A percentile compares a stretch with the other conserved stretches of the same genome.
Conservation (phyloP, 1,140 invertebrate genomes). For the Eupristina koningsbergeri region DNA sequence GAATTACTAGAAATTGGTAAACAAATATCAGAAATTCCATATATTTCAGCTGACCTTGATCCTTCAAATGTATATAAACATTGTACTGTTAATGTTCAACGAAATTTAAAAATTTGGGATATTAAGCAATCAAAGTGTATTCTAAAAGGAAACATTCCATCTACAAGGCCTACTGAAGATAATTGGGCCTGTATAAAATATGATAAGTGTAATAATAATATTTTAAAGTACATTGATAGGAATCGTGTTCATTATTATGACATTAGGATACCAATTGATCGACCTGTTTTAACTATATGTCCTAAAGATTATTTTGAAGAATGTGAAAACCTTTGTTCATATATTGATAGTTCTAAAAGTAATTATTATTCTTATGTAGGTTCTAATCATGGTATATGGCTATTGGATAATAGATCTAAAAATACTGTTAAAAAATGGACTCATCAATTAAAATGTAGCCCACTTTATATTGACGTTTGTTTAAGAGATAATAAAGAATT, state of each 20-base stretch:
- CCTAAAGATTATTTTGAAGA: constrained; percentile 63
- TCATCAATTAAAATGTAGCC: constrained; percentile 67
- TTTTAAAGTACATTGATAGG: constrained; percentile 64
- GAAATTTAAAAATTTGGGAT: constrained; percentile 62
- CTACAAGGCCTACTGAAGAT: constrained; percentile 55
- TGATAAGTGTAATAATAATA: constrained; percentile 57
- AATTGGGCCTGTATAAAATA: constrained; percentile 66
- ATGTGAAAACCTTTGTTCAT: constrained; percentile 64
- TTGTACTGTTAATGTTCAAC: constrained; percentile 60
- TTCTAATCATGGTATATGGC: constrained; percentile 63
- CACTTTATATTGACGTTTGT: constrained; percentile 57
- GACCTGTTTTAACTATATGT: constrained; percentile 62
- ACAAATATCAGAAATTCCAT: constrained; percentile 49
- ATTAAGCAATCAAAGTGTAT: constrained; percentile 59
- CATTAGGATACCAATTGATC: constrained; percentile 58
- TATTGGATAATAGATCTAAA: constrained; percentile 64
- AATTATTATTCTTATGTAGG: constrained; percentile 63
- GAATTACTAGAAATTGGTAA: constrained; percentile 49
- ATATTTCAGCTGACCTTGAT: constrained; percentile 59
- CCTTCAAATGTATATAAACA: constrained; percentile 56
- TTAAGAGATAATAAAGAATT: constrained; percentile 63
- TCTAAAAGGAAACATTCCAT: constrained; percentile 48
- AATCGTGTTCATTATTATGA: constrained; percentile 68
- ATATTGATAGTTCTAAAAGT: constrained; percentile 58
- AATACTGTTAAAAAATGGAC: constrained; percentile 67